Base-by-base conservation (phyloP, 2,113 vertebrate species). In the Rhinichthys klamathensis region DNA sequence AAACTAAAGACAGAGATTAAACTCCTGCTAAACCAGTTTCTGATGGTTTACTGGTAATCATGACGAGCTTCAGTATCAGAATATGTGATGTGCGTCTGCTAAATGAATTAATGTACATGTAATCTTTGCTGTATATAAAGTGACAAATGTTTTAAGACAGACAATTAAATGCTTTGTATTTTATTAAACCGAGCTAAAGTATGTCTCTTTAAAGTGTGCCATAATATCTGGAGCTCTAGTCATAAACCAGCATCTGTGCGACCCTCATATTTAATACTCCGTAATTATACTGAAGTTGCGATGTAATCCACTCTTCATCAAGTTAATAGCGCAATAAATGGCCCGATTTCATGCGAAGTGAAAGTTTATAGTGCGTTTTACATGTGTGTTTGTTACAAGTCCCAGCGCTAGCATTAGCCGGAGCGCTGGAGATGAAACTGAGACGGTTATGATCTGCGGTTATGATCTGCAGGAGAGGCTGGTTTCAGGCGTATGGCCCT, bases 301-400 rank as follows among this genome's bases (percentile, higher is more conserved):
- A 27, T 72, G 54, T 84, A 88, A 85, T 77, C 21, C 51, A 54
- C 67, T 58, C 61, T 82, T 30, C 82, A 89, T 84, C 72, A 85
- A 86, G 86, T 88, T 88, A 87, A 90, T 91, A 90, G 87, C 88
- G 79, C 91, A 92, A 92, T 93, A 93, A 92, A 63, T 1, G 80
- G 90, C 84, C 84, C 89, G 85, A 91, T 94, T 93, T 92, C 88
- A 92, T 89, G 87, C 74, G 86, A 83, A 90, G 88, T 93, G 90
- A 92, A 91, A 84, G 90, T 95, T 94, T 93, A 94, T 93, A 67
- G 84, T 83, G 88, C 91, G 46, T 93, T 93, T 93, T 90, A 93
- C 35, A 84, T 84, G 56, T 83, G 56, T 84, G 83, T 89, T 90
- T 93, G 90, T 92, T 87, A 88, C 90, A 92, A 89, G 82, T 87